These are phyloP conservation scores for Heliconius hewitsoni DNA, from an alignment of 1,140 invertebrate species.

Conservation along the genomic window DNA sequence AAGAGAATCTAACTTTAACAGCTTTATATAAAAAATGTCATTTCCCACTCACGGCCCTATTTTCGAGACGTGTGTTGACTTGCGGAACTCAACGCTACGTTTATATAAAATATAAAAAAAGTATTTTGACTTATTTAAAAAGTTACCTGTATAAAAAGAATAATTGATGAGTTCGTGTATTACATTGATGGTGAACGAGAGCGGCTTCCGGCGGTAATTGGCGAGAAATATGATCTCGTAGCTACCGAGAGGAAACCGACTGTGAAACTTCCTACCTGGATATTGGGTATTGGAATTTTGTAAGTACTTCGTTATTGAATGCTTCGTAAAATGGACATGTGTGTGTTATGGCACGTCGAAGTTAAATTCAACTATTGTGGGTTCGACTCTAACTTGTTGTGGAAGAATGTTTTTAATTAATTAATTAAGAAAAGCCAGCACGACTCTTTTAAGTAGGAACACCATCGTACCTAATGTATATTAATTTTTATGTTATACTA, in stretches of 20 bases:
- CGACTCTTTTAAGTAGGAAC: too few relatives aligned
- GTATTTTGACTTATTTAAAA: not conserved
- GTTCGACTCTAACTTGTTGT: too few relatives aligned
- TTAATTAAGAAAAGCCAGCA: too few relatives aligned
- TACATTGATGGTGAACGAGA: not conserved
- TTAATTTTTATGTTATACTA: too few relatives aligned
- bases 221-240: constrained; percentile 45
- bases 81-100: too few relatives aligned
- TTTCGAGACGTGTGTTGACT: too few relatives aligned
- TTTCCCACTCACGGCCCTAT: too few relatives aligned
- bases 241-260: constrained; percentile 6
- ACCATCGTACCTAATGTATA: too few relatives aligned
- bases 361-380: too few relatives aligned
- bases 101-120: not conserved
- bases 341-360: not conserved
- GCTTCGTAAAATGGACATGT: not conserved
- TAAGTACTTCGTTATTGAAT: not conserved
- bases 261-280: constrained; percentile 15
- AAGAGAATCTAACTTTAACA: too few relatives aligned
- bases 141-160: not conserved
- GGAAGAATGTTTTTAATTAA: too few relatives aligned
- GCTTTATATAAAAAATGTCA: too few relatives aligned
- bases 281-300: constrained; percentile 4
- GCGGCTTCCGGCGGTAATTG: constrained; percentile 47
- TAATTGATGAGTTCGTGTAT: constrained; percentile 8